Base-by-base conservation (phyloP, 2,888 invertebrate genomes). In the Amblyjoppa fuscipennis region DNA sequence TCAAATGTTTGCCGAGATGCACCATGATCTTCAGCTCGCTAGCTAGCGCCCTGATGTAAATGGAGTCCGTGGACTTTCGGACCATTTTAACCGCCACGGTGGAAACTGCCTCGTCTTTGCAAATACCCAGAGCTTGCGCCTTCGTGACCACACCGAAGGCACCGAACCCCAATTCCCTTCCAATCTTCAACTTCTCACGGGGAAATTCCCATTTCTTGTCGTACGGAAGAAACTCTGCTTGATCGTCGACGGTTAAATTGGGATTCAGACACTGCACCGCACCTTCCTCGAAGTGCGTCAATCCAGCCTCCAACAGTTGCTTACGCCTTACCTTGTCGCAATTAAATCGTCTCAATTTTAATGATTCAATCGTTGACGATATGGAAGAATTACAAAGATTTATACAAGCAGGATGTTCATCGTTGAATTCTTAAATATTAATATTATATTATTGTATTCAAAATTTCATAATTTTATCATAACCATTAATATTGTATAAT, bases 71-170 rank as follows among this genome's bases (percentile, higher is more conserved):
- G 68, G 97, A 97, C 89, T 97, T 97, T 94, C 98, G 98, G 2
- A 98, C 98, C 98, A 98, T 99, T 95, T 99, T 99, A 0, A 99
- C 99, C 0, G 99, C 99, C 0, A 99, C 99, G 0, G 96, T 96
- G 0, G 97, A 97, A 4, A 95, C 95, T 53, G 96, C 95, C 92
- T 98, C 97, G 0, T 96, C 96, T 64, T 96, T 96, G 20, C 96
- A 94, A 68, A 99, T 97, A 1, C 98, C 98, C 76, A 96, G 95
- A 0, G 98, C 98, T 90, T 96, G 96, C 0, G 97, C 98, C 95
- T 98, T 98, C 93, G 98, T 96, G 0, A 99, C 99, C 3, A 98
- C 97, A 28, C 99, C 99, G 93, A 99, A 99, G 7, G 99, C 99
- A 38, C 99, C 99, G 38, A 98, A 97, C 5, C 99, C 99, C 64